Percentiles rank a stretch among this genome's conserved stretches.
Conservation (phyloP, 2,888 invertebrate species). For the Kuschelorhynchus macadamiae region DNA sequence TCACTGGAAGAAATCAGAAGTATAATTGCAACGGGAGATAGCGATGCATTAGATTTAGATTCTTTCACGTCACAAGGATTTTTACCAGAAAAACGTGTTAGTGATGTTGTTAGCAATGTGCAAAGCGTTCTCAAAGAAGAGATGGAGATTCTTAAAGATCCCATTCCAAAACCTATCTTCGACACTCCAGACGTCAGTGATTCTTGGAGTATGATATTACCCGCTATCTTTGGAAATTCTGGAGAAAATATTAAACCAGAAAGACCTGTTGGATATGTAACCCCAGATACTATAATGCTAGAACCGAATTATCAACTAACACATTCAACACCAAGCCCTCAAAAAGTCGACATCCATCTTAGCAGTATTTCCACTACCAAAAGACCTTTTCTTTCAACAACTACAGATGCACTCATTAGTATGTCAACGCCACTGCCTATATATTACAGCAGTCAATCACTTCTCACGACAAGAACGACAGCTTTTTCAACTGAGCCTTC, state of each 20-base stretch:
- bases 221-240: slow-evolving; percentile 80
- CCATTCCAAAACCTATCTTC: slow-evolving; percentile 69
- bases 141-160: slow-evolving; percentile 74
- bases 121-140: slow-evolving; percentile 87
- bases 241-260: slow-evolving; percentile 64
- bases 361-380: slow-evolving; percentile 20
- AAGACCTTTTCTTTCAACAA: slow-evolving; percentile 20
- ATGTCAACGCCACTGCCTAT: slow-evolving; percentile 47
- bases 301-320: slow-evolving; percentile 55
- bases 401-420: slow-evolving; percentile 2
- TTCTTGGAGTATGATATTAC: slow-evolving; percentile 86
- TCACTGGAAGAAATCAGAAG: slow-evolving; percentile 88
- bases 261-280: slow-evolving; percentile 58
- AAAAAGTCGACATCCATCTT: slow-evolving; percentile 19
- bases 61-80: slow-evolving; percentile 64
- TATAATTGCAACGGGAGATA: slow-evolving; percentile 87
- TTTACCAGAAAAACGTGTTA: slow-evolving; percentile 77
- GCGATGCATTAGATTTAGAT: slow-evolving; percentile 72
- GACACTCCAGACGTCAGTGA: slow-evolving; percentile 83
- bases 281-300: slow-evolving; percentile 64
- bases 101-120: slow-evolving; percentile 86
- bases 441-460: slow-evolving; percentile 56
- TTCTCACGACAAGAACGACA: slow-evolving; percentile 48
- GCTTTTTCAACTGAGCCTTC: slow-evolving; percentile 36
- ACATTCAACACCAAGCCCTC: slow-evolving; percentile 34